Evolutionary conservation across 2,113 vertebrate species (phyloP).

Genomic region (Thamnaconus septentrionalis): DNA sequence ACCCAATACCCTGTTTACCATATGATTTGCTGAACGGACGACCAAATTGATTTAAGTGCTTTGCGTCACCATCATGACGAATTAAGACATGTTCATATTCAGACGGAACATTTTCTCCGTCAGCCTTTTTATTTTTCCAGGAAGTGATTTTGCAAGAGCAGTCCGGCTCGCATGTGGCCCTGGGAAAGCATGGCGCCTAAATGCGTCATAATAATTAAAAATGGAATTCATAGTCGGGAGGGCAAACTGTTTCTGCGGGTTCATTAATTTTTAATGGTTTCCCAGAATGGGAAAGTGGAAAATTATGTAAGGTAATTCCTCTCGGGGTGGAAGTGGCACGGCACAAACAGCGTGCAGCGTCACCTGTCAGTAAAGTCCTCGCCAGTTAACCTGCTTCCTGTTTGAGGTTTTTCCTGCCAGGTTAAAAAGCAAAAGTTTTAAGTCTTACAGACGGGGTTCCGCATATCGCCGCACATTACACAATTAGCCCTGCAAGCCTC

Average conservation of each 20-base stretch:
- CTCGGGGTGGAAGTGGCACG: conserved; percentile 17
- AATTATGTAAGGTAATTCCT: conserved; percentile 50
- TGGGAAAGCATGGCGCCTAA: conserved; percentile 38
- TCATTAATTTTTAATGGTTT: conserved; percentile 60
- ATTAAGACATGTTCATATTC: too few species aligned
- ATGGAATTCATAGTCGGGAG: conserved; percentile 47
- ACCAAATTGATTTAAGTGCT: too few species aligned
- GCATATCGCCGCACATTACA: too few species aligned
- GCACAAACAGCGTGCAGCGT: conserved; percentile 21
- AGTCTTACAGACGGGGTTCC: too few species aligned
- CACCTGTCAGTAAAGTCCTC: neutral
- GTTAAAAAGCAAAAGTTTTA: too few species aligned
- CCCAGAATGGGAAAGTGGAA: conserved; percentile 24
- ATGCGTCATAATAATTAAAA: conserved; percentile 59
- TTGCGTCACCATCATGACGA: too few species aligned
- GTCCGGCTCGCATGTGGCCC: conserved; percentile 1
- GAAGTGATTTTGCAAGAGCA: conserved; percentile 21
- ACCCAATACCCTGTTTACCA: too few species aligned
- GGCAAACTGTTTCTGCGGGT: conserved; percentile 32
- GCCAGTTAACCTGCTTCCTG: too few species aligned
- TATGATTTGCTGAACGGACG: too few species aligned
- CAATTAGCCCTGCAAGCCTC: conserved; percentile 5
- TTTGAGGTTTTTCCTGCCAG: neutral
- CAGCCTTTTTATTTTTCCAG: conserved; percentile 2
- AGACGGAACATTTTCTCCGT: too few species aligned